Conservation (phyloP, 2,113 vertebrate genomes). For the Saguinus midas region DNA sequence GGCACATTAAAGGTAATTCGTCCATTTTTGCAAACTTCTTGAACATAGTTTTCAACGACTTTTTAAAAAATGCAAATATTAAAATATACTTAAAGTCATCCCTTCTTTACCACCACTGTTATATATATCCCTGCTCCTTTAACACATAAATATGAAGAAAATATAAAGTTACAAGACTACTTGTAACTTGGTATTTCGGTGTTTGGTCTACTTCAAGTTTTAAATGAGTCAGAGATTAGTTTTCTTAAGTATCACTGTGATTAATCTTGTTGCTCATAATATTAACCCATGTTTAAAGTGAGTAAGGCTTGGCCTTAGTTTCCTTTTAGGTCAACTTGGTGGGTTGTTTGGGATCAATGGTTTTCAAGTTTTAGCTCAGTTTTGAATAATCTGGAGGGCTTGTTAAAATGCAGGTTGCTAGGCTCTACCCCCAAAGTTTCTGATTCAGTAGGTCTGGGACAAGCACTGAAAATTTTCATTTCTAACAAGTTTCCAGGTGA, state of each 20-base stretch:
- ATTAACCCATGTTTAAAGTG: background rate
- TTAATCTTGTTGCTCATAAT: background rate
- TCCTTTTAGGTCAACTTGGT: background rate
- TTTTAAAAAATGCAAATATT: constrained; percentile 41
- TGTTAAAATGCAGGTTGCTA: background rate
- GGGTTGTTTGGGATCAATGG: background rate
- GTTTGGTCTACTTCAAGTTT: background rate
- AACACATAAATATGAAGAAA: background rate
- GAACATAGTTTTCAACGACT: constrained; percentile 25
- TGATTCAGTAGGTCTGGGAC: background rate
- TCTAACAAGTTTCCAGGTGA: background rate
- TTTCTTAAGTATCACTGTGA: background rate
- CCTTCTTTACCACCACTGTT: background rate
- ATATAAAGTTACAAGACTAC: background rate
- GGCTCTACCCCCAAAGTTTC: background rate
- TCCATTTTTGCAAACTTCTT: constrained; percentile 13
- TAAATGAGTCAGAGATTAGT: background rate
- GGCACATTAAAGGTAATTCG: background rate
- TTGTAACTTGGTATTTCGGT: background rate
- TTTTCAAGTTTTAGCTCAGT: constrained; percentile 8
- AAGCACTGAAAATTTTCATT: background rate
- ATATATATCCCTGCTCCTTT: background rate
- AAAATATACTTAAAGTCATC: constrained; percentile 23
- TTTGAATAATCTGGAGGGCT: background rate
- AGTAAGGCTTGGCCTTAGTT: background rate